Conservation (phyloP, 2,797 vertebrate species). For the Spizella passerina region DNA sequence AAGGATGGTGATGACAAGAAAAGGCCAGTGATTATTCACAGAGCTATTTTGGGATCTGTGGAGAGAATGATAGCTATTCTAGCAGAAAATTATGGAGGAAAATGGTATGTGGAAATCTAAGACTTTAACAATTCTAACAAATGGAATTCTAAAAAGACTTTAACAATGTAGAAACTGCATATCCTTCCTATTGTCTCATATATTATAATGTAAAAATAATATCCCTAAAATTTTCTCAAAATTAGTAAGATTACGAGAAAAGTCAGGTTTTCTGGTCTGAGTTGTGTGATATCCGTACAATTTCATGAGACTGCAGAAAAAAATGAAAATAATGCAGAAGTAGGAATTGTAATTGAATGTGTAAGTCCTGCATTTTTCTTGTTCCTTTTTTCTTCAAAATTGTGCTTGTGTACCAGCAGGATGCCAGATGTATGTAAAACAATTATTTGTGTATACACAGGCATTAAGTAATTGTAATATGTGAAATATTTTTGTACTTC, state of each 20-base stretch:
- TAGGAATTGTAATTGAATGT: neutral
- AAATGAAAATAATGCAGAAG: neutral
- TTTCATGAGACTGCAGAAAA: neutral
- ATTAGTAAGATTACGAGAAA: neutral
- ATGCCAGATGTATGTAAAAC: neutral
- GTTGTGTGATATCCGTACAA: neutral
- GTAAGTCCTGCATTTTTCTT: neutral
- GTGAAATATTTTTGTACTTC: neutral
- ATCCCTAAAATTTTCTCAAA: neutral
- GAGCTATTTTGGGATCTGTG: slow-evolving; percentile 92
- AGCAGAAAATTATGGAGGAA: slow-evolving; percentile 92
- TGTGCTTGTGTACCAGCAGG: neutral
- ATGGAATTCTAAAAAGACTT: neutral
- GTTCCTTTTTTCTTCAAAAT: neutral
- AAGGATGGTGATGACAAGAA: slow-evolving; percentile 86
- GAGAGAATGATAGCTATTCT: slow-evolving; percentile 97
- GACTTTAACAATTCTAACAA: neutral
- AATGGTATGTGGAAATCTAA: slow-evolving; percentile 83
- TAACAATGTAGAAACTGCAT: rapidly evolving
- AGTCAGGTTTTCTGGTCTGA: neutral
- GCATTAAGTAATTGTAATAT: neutral
- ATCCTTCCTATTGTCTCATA: neutral
- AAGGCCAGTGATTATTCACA: slow-evolving; percentile 94
- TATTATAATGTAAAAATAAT: neutral
- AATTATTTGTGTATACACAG: neutral